A percentile compares a stretch with the other conserved stretches of the same genome.
Evolutionary conservation across 2,888 invertebrate species (phyloP).

Genomic region (Lithophane leautieri): DNA sequence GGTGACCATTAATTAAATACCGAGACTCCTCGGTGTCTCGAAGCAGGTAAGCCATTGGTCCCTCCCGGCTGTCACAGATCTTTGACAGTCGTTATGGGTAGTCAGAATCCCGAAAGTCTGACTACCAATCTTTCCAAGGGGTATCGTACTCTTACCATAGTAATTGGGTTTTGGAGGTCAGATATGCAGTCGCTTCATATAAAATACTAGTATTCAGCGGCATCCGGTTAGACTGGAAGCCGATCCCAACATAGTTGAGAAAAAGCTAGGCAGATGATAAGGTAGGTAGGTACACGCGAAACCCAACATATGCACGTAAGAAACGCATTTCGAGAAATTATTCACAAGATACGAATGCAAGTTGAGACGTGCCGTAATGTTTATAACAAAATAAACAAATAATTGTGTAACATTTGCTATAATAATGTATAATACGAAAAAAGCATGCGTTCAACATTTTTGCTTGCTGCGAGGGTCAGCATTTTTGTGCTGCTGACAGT

Average conservation of each 20-base stretch:
- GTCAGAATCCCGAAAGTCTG: not conserved
- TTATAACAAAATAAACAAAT: conserved; percentile 49
- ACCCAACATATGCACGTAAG: conserved; percentile 9
- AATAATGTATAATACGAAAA: conserved; percentile 28
- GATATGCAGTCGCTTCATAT: not conserved
- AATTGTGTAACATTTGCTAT: conserved; percentile 48
- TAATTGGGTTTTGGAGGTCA: not conserved
- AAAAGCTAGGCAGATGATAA: not conserved
- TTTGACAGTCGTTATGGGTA: not conserved
- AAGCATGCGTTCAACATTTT: conserved; percentile 48
- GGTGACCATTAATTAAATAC: not conserved
- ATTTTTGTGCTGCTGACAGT: conserved; percentile 63
- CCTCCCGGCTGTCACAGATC: not conserved
- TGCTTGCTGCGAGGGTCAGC: conserved; percentile 58
- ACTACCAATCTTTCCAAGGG: not conserved
- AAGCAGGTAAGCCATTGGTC: not conserved
- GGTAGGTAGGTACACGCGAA: not conserved
- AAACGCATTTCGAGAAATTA: conserved; percentile 11
- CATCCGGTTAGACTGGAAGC: not conserved
- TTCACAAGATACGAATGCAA: conserved; percentile 30
- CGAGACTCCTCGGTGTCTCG: not conserved
- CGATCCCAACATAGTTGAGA: not conserved
- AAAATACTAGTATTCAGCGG: not conserved
- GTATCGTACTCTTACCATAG: not conserved
- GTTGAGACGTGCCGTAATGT: conserved; percentile 62